Base-by-base conservation (phyloP, 2,888 invertebrate genomes). In the Orthosia cruda region DNA sequence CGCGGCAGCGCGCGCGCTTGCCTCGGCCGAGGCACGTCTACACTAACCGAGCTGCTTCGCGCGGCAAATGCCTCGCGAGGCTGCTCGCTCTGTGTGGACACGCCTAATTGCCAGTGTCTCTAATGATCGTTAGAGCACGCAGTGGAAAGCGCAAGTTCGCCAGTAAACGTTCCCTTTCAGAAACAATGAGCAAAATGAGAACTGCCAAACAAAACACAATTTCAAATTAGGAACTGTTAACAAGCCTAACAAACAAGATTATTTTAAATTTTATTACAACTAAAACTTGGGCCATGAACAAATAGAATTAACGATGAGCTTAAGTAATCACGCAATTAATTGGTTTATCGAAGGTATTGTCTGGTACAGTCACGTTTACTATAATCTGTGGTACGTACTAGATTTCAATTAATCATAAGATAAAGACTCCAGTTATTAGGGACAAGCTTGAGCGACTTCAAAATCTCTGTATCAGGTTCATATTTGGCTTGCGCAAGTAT, bases 361-460 rank as follows among this genome's bases (percentile, higher is more conserved):
- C 32, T 74, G 26, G 50, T 63, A 68, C 55, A 79, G 87, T 75
- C 80, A 79, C 80, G 87, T 84, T 71, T 23, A 52, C 58, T 62
- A 47, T 71, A 83, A 74, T 75, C 70, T 83, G 74, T 58, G 57
- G 50, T 71, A 74, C 49, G 61, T 86, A 63, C 62, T 80, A 66
- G 75, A 84, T 73, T 84, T 80, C 26, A 50, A 65, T 72, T 79
- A 71, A 79, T 80, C 69, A 63, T 18, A 71, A 71, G 64, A 83
- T 63, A 71, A 57, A 47, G 45, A 61, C 68, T 32, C 18, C 49
- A 52, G 50, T 62, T 50, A 58, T 77, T 61, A 15, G n/a, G 50
- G 13, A 32, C 11, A 62, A n/a, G n/a, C n/a, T n/a, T n/a, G n/a
- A n/a, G n/a, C n/a, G n/a, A n/a, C n/a, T n/a, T n/a, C n/a, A n/a